Base-by-base conservation (phyloP, 2,113 vertebrate genomes). In the Formicarius rufipectus region DNA sequence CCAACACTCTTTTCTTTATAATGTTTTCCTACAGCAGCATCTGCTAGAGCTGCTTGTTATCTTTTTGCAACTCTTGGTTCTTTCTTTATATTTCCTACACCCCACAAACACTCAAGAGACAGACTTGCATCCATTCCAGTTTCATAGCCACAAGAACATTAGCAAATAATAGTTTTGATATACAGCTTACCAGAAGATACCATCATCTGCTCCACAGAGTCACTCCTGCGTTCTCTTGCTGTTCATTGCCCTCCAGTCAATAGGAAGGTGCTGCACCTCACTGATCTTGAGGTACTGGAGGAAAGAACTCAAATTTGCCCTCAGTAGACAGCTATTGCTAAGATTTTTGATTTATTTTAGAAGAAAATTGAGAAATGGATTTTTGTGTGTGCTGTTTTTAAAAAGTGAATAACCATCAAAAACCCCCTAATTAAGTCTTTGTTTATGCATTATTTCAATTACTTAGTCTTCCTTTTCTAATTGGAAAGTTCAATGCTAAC, bases 241-340 rank as follows among this genome's bases (percentile, higher is more conserved):
- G 59, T 20, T 30, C 19, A 8, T 15, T 4, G 2, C 27, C 4
- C 42, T 56, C 12, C 28, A 40, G 45, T 12, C 35, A 44, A 53
- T 0, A 11, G 31, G 27, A 10, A 42, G 24, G 15, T 23, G 4
- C 1, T 4, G 35, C 4, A 17, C 23, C 64, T 64, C 49, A 1
- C 60, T 67, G 87, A 19, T 49, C 31, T 14, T 5, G 21, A 64
- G 52, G 21, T 7, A 12, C 8, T 56, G 55, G 45, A 45, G 79
- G 37, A 1, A 33, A 59, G 33, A 69, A 18, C 40, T 52, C 25
- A 42, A 47, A 40, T 42, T 47, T 44, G 42, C 19, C 37, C 52
- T 72, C 47, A 17, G 55, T 0, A 20, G 15, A 10, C 12, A 72
- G 12, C 31, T 37, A 19, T 19, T 75, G 56, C 72, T 42, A 42